Evolutionary conservation across 2,797 vertebrate species (phyloP), one percentile per base, ranked within the genome.

Genomic region (Argya squamiceps): DNA sequence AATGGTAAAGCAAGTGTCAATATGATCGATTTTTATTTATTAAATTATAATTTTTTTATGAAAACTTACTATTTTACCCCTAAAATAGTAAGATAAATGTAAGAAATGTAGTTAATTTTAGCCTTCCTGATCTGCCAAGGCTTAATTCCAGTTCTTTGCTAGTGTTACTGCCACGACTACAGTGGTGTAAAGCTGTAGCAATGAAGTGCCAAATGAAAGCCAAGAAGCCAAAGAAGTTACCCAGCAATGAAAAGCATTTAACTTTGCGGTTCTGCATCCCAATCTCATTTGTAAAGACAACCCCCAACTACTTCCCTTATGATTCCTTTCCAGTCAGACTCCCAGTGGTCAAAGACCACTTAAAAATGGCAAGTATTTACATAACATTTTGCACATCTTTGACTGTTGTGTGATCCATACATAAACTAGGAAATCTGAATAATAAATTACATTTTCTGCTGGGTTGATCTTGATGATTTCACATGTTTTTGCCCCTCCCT

Each of bases 21-120:
- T 11, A 6, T 92, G 91, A 96, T 96, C 73, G 84, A 92, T 95
- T 93, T 96, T 93, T 78, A 93, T 53, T 53, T 20, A 52, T 22
- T 4, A 29, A 62, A n/a, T 76, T 62, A 26, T 11, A 39, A 26
- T 22, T 76, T 34, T 53, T 64, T 5, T 36, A 53, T 29, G 18
- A 95, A 97, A 96, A 63, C 23, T 56, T 37, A 69, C 29, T 65
- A 39, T 69, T 83, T 89, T 70, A 89, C 24, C 65, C 55, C 68
- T 68, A 88, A 93, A 97, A 90, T 32, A 89, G 34, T 59, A 56
- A 15, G 68, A 85, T 88, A 88, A 92, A 70, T 52, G 32, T 64
- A 56, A 64, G 55, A 95, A 89, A 69, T 63, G 59, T 47, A 50
- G 62, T 93, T 88, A 63, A 67, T 39, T 95, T 96, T 89, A 82